Evolutionary conservation across 2,888 invertebrate species (phyloP), one percentile per base, ranked within the genome.

Genomic region (Escarpia spicata): DNA sequence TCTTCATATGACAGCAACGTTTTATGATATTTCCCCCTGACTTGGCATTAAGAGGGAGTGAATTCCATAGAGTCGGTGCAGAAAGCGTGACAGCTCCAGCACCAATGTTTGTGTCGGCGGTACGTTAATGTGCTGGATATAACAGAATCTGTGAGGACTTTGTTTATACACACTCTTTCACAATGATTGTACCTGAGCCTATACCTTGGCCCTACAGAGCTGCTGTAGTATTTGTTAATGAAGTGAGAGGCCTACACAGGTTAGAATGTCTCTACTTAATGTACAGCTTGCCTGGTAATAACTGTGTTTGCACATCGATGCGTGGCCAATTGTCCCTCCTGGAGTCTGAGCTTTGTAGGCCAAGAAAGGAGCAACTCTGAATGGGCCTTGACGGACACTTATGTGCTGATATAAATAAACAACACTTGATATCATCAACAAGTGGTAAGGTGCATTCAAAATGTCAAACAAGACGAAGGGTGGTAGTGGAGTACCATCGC

Each of bases 341-440:
- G 75, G 4, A 75, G 19, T 26, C 75, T n/a, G 26, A 75, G 75
- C 75, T 75, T 75, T 75, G 75, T 75, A 26, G 75, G 26, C 75
- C 26, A 26, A 75, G 75, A 75, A 19, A 75, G 75, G 75, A 75
- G 45, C 52, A 9, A 15, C 4, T 3, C n/a, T 75, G 75, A 75
- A 75, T 75, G 75, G n/a, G n/a, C 6, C 75, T 75, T 19, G 75
- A 75, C 6, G 26, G 75, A 75, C 75, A 75, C 75, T 75, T 75
- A 26, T 75, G 75, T 75, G 75, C 26, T 6, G 75, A 75, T 75
- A 75, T 75, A 75, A 75, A 75, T 75, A 75, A 75, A 75, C 75
- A 75, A 75, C 75, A 75, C 75, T 75, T 75, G 75, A 75, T 75
- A 75, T 15, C 75, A 26, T 75, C 75, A 75, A 75, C 75, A 75